Percentiles rank a stretch among this genome's conserved stretches.
These are phyloP conservation scores for Coregonus clupeaformis DNA, from an alignment of 2,113 vertebrate genomes.

Conservation along the genomic window DNA sequence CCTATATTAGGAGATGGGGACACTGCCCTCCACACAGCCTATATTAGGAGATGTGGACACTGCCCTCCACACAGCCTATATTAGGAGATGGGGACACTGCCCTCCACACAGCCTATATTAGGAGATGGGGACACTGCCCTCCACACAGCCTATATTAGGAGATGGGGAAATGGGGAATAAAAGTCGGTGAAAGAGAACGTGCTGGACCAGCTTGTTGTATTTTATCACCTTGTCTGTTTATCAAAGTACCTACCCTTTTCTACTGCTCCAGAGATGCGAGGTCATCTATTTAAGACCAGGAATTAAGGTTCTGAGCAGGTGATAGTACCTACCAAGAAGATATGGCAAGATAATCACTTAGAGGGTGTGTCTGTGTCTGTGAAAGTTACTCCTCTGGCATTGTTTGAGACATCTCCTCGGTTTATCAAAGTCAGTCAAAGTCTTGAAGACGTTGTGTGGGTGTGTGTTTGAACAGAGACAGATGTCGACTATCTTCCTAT, in stretches of 20 bases:
- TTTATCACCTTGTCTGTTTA: slow-evolving; percentile 1
- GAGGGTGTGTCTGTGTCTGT: not conserved
- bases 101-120: too few relatives aligned
- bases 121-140: too few relatives aligned
- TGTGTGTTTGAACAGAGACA: slow-evolving; percentile 20
- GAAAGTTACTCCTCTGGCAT: slow-evolving; percentile 18
- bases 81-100: too few relatives aligned
- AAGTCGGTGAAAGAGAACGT: too few relatives aligned
- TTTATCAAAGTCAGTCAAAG: slow-evolving; percentile 17
- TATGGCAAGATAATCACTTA: slow-evolving; percentile 28
- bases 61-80: too few relatives aligned
- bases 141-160: too few relatives aligned
- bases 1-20: too few relatives aligned
- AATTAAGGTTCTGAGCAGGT: slow-evolving; percentile 51
- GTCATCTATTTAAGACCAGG: slow-evolving; percentile 68
- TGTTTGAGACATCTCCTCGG: slow-evolving; percentile 22
- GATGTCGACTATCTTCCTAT: slow-evolving; percentile 36
- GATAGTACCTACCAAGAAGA: slow-evolving; percentile 30
- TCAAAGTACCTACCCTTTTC: slow-evolving; percentile 43
- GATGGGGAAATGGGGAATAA: too few relatives aligned
- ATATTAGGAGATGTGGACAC: too few relatives aligned
- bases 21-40: too few relatives aligned
- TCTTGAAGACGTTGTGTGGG: slow-evolving; percentile 45
- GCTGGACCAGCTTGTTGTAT: too few relatives aligned
- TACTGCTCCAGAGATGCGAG: slow-evolving; percentile 39